Base-by-base conservation (phyloP, 1,140 invertebrate genomes). In the Drosophila nasuta region DNA sequence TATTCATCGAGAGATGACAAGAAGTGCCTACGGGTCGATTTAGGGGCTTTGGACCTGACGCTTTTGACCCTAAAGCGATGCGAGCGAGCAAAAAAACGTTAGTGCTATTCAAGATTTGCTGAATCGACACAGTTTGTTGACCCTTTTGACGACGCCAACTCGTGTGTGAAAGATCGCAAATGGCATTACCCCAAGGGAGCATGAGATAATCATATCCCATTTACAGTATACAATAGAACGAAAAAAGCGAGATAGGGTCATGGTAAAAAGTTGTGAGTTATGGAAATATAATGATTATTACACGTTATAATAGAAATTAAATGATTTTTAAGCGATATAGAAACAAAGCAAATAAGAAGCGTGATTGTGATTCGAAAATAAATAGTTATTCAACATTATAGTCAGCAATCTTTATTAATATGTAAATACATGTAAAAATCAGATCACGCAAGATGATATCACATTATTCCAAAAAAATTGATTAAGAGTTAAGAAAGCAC, bases 71-170 rank as follows among this genome's bases (percentile, higher is more conserved):
- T 71, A 28, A 41, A 71, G 83, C 80, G 51, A 63, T 79, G 38
- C 38, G 28, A 49, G 38, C 38, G 28, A 49, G 20, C 20, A n/a
- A 38, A 38, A 2, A 33, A 38, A 52, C 60, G 8, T 28, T 56
- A 52, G 17, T 58, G 54, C 65, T 28, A 43, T 64, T 52, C 57
- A 10, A 73, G 6, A 38, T 75, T 54, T 54, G 65, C 62, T 75
- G 74, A 79, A 59, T 67, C 48, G 20, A 45, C 52, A 41, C 80
- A 87, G 83, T 88, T 88, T 88, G 80, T 89, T 88, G 83, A 88
- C 80, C 83, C 76, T 77, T 35, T 54, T 46, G 54, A 51, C 38
- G 46, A 35, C 8, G 46, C 54, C 70, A 67, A 73, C 57, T 77
- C 38, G 67, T 63, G 77, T 85, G 46, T 73, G 73, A 70, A 77